phyloP scores from a whole-genome alignment of 2,797 vertebrate genomes.

The Otolemur crassicaudatus region DNA sequence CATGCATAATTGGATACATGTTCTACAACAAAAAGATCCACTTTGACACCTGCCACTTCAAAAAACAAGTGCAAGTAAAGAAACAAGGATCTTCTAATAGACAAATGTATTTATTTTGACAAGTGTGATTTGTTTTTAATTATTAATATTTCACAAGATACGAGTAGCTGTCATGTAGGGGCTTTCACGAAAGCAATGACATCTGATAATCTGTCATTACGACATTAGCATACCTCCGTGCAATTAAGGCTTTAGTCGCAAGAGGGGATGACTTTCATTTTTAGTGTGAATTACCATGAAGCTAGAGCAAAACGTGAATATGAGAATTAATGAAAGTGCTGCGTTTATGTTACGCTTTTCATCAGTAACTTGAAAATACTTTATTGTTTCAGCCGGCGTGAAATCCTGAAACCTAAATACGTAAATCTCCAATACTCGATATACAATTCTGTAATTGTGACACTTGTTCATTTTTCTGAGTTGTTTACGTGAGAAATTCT shows the following conservation, averaged over 20 bases:
- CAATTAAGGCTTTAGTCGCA: constrained; percentile 64
- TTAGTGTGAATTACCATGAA: constrained; percentile 56
- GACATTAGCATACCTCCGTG: constrained; percentile 62
- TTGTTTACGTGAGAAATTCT: background rate
- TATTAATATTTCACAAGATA: constrained; percentile 78
- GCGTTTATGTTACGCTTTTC: constrained; percentile 6
- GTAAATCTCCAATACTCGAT: background rate
- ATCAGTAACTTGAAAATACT: background rate
- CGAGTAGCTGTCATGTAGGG: constrained; percentile 65
- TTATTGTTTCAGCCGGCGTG: background rate
- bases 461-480: background rate
- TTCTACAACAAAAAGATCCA: constrained; percentile 63
- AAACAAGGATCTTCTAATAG: constrained; percentile 61
- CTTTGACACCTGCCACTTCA: constrained; percentile 75
- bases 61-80: constrained; percentile 66
- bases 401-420: constrained; percentile 13
- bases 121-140: constrained; percentile 79
- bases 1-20: constrained; percentile 70
- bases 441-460: background rate
- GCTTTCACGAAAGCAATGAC: constrained; percentile 65
- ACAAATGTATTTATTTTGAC: constrained; percentile 81
- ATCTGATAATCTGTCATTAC: constrained; percentile 78
- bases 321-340: background rate
- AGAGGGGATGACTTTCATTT: constrained; percentile 55
- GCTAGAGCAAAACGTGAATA: constrained; percentile 19